Percentiles rank a stretch among this genome's conserved stretches.
Conservation (phyloP, 2,888 invertebrate species). For the Cephonodes hylas region DNA sequence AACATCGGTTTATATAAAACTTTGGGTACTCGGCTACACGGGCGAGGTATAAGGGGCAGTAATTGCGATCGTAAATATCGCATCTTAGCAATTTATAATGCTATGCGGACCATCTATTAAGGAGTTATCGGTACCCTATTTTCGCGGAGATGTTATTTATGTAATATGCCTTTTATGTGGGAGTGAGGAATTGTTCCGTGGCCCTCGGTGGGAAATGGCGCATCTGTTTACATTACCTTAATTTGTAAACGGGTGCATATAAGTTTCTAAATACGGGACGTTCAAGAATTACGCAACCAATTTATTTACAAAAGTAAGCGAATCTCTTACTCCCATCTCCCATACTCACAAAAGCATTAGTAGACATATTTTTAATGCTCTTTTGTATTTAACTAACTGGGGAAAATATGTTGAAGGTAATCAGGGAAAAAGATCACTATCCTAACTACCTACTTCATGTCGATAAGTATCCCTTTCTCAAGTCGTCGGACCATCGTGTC, state of each 20-base stretch:
- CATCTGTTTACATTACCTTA: constrained; percentile 23
- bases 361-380: no score
- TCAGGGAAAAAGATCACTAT: no score
- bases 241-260: not conserved
- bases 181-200: constrained; percentile 38
- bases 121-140: constrained; percentile 54
- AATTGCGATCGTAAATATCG: constrained; percentile 72
- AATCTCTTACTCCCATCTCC: no score
- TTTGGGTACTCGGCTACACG: constrained; percentile 8
- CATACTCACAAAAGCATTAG: no score
- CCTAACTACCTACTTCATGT: no score
- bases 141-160: constrained; percentile 47
- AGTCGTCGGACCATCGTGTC: no score
- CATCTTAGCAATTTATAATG: constrained; percentile 60
- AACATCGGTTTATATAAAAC: not conserved
- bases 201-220: constrained; percentile 24
- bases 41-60: constrained; percentile 41
- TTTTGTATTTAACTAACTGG: no score
- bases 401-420: no score
- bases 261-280: no score
- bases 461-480: no score
- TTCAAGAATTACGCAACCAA: no score
- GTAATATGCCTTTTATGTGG: constrained; percentile 35
- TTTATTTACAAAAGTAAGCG: no score
- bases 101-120: constrained; percentile 55